Conservation (phyloP, 2,113 vertebrate species). For the Clinocottus analis region DNA sequence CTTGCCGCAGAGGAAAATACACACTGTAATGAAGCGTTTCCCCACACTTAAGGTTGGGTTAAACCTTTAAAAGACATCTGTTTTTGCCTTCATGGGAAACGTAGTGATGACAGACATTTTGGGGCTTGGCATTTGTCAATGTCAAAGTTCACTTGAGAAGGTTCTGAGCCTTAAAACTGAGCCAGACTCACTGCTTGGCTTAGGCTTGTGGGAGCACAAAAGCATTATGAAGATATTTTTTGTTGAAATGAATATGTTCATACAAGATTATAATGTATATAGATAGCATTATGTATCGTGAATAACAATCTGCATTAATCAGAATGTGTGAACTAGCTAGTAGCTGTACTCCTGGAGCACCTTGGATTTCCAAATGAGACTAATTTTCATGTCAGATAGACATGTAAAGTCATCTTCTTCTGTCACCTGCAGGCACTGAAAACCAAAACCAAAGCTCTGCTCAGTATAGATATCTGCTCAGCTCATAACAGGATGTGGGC, state of each 20-base stretch:
- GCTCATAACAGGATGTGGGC: constrained; percentile 85
- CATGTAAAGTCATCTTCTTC: background rate
- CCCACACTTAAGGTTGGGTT: too few species aligned
- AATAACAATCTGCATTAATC: constrained; percentile 47
- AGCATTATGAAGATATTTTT: constrained; percentile 64
- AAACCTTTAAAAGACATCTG: background rate
- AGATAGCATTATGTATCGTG: constrained; percentile 20
- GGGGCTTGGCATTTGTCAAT: background rate
- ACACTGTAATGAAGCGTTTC: constrained; percentile 21
- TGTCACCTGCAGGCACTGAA: constrained; percentile 30
- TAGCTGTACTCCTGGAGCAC: constrained; percentile 22
- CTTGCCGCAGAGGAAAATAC: constrained; percentile 12
- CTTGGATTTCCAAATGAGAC: background rate
- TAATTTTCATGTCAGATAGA: background rate
- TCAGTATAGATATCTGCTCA: constrained; percentile 26
- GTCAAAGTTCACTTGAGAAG: constrained; percentile 9
- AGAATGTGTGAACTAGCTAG: constrained; percentile 14
- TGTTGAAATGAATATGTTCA: constrained; percentile 39
- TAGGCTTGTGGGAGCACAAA: constrained; percentile 25
- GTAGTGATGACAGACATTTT: constrained; percentile 17
- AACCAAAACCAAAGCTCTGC: constrained; percentile 50
- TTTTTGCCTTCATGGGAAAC: constrained; percentile 6
- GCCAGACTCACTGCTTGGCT: constrained; percentile 13
- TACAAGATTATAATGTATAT: constrained; percentile 5
- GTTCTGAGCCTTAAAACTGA: background rate